phyloP scores from a whole-genome alignment of 2,113 vertebrate species.

The Myanophis thanlyinensis region DNA sequence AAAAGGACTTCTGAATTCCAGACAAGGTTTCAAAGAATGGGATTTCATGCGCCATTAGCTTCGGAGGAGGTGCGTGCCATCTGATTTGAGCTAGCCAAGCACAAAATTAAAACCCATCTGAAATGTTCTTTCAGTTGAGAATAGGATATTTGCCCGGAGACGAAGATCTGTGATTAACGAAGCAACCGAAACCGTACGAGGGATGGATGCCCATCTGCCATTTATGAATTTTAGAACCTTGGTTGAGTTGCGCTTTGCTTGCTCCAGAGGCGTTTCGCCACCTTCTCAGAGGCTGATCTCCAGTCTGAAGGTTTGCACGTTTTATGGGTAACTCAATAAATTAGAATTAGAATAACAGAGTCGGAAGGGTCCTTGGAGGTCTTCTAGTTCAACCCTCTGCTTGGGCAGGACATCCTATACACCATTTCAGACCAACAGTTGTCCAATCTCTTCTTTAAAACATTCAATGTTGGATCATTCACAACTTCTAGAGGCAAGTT shows the following conservation, averaged over 20 bases:
- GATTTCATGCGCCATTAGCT: background rate
- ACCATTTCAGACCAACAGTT: no score
- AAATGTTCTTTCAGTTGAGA: constrained; percentile 1
- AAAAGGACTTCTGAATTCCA: background rate
- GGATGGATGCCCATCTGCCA: background rate
- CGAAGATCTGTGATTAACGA: background rate
- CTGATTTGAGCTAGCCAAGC: background rate
- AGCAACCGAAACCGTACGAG: background rate
- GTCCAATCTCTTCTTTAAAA: no score
- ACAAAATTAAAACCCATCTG: background rate
- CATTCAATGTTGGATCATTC: no score
- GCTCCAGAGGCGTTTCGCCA: background rate
- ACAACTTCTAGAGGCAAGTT: no score
- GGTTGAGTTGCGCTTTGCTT: background rate
- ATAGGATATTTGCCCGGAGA: background rate
- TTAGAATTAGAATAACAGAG: no score
- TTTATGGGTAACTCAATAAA: background rate
- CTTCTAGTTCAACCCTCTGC: no score
- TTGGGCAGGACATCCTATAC: no score
- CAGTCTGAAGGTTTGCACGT: background rate
- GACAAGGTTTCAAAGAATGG: background rate
- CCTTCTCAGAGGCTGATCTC: background rate
- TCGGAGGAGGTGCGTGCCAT: background rate
- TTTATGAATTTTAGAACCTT: background rate
- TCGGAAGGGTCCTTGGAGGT: no score